Conservation (phyloP, 2,797 vertebrate species). For the Champsocephalus gunnari region DNA sequence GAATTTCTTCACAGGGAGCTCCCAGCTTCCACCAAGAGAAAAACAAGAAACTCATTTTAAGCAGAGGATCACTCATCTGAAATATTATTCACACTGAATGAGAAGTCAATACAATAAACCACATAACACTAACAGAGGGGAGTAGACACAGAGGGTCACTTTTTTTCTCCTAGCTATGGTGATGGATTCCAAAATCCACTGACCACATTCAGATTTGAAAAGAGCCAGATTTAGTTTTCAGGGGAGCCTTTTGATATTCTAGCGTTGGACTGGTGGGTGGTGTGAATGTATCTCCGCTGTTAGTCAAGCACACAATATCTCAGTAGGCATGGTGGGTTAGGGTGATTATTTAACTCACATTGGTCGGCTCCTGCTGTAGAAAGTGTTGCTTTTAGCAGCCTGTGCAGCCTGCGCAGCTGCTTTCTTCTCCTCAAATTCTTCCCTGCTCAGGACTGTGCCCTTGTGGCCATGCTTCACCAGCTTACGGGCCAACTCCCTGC, state of each 20-base stretch:
- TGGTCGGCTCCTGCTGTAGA: constrained; percentile 78
- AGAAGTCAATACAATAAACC: constrained; percentile 25
- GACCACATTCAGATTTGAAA: constrained; percentile 34
- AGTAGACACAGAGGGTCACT: background rate
- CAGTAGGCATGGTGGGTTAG: constrained; percentile 7
- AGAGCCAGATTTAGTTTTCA: constrained; percentile 8
- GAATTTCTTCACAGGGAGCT: constrained; percentile 7
- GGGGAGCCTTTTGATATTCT: background rate
- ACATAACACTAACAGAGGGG: constrained; percentile 14
- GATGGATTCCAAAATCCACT: constrained; percentile 30
- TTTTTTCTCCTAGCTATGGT: background rate
- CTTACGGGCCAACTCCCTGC: constrained; percentile 85
- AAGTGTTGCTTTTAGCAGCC: constrained; percentile 34
- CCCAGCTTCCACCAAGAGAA: constrained; percentile 3
- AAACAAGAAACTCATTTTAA: background rate
- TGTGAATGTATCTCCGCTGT: constrained; percentile 18
- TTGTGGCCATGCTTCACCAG: constrained; percentile 89
- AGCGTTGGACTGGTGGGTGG: constrained; percentile 42
- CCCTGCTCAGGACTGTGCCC: constrained; percentile 85
- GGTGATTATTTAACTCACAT: constrained; percentile 80
- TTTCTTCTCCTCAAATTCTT: constrained; percentile 88
- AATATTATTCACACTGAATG: constrained; percentile 30
- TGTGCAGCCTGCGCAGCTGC: constrained; percentile 81
- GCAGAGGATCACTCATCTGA: constrained; percentile 3
- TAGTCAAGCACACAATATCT: constrained; percentile 21